Evolutionary conservation across 2,797 vertebrate genomes (phyloP).

Genomic region (Bucorvus abyssinicus): DNA sequence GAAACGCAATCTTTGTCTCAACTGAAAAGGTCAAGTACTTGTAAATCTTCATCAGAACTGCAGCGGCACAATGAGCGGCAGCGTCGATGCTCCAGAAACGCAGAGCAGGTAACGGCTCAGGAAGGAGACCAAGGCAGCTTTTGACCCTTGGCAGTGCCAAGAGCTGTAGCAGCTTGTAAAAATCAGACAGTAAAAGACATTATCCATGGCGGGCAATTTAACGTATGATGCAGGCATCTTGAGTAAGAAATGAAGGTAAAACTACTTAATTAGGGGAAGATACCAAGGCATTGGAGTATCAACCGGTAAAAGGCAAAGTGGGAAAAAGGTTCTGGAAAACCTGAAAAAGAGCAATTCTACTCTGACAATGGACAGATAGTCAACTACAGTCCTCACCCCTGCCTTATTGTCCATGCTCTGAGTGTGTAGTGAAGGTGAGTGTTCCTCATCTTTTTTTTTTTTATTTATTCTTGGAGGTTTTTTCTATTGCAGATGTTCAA

Average conservation of each 20-base stretch:
- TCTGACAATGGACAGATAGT: neutral
- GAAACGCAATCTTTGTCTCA: neutral
- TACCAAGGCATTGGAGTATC: neutral
- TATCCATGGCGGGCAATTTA: neutral
- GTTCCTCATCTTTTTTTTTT: neutral
- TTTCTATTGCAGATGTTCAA: neutral
- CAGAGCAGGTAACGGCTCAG: neutral
- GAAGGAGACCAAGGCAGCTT: neutral
- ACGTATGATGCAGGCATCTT: neutral
- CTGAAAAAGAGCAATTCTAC: neutral
- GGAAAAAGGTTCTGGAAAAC: neutral
- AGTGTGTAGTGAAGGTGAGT: neutral
- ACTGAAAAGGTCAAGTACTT: constrained; percentile 35
- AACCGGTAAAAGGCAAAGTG: neutral
- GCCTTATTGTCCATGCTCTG: neutral
- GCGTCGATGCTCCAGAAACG: constrained; percentile 6
- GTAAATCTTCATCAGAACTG: constrained; percentile 44
- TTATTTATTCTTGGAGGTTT: neutral
- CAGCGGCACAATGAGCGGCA: neutral
- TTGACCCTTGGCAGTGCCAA: neutral
- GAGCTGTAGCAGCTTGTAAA: neutral
- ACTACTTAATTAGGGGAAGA: neutral
- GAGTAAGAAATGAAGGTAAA: neutral
- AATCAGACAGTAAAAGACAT: neutral
- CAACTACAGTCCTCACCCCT: neutral